A percentile compares a stretch with the other conserved stretches of the same genome.
These are phyloP conservation scores for Struthio camelus DNA, from an alignment of 2,113 vertebrate genomes.

Conservation along the genomic window DNA sequence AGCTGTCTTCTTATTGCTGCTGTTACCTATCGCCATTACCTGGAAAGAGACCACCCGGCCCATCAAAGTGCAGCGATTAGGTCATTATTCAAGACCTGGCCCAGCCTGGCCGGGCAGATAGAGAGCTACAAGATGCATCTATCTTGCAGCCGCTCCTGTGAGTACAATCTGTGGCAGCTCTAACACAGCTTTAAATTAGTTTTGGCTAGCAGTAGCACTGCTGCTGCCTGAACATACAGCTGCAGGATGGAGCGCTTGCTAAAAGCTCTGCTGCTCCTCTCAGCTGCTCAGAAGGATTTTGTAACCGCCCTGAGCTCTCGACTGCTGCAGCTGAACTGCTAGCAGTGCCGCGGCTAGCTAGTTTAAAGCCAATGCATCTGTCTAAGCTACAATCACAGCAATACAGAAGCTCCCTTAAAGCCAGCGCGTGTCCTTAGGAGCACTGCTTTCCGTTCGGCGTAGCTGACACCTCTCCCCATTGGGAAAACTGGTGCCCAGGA, in stretches of 20 bases:
- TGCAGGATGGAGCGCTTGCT: neutral
- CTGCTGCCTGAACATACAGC: neutral
- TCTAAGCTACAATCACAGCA: fast-evolving
- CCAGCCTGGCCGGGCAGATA: neutral
- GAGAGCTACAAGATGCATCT: neutral
- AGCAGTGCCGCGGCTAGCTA: neutral
- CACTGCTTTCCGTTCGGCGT: fast-evolving
- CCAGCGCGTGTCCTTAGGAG: fast-evolving
- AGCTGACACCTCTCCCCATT: fast-evolving
- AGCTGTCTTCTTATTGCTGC: neutral
- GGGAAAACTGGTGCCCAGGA: neutral
- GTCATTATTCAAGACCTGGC: neutral
- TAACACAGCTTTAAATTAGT: neutral
- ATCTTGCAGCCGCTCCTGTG: fast-evolving
- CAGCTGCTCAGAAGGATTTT: neutral
- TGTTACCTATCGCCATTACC: neutral
- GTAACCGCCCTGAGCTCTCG: neutral
- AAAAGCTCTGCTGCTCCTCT: fast-evolving
- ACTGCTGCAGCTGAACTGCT: neutral
- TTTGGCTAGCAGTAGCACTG: neutral
- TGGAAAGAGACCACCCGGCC: neutral
- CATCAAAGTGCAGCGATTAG: neutral
- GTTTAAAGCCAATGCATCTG: fast-evolving
- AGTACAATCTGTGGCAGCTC: neutral
- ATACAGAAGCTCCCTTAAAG: fast-evolving